A percentile compares a stretch with the other conserved stretches of the same genome.
phyloP scores from a whole-genome alignment of 2,797 vertebrate species.

The Picus viridis region DNA sequence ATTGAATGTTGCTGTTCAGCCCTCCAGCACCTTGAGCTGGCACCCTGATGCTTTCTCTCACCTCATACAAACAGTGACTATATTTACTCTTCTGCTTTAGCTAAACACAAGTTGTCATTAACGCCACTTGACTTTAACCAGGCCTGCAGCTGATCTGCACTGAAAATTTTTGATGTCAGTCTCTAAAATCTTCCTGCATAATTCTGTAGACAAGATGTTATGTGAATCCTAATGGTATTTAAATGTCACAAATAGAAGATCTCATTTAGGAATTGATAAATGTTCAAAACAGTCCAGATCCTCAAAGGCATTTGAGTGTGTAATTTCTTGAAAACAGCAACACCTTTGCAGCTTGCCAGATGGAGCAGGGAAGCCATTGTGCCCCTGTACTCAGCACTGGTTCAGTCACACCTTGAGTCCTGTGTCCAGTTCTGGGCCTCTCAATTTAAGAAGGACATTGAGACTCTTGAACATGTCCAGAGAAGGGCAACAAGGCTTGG shows the following conservation, averaged over 20 bases:
- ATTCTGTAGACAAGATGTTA: neutral
- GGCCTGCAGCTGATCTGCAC: neutral
- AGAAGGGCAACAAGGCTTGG: too few relatives aligned
- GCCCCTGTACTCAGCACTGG: too few relatives aligned
- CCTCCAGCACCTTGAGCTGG: accelerated
- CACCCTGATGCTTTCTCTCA: accelerated
- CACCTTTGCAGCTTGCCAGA: neutral
- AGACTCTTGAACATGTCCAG: too few relatives aligned
- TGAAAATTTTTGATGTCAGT: neutral
- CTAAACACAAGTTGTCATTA: neutral
- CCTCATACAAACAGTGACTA: accelerated
- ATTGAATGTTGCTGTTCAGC: neutral
- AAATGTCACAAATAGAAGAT: neutral
- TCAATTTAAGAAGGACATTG: too few relatives aligned
- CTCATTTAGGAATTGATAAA: neutral
- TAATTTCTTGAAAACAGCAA: neutral
- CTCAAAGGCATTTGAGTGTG: neutral
- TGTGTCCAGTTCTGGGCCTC: too few relatives aligned
- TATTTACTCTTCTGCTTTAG: neutral
- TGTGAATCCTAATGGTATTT: neutral
- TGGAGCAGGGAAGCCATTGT: too few relatives aligned
- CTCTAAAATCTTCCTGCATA: neutral
- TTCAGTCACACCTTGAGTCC: too few relatives aligned
- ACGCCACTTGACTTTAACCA: neutral
- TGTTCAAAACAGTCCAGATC: neutral